phyloP scores from a whole-genome alignment of 2,888 invertebrate genomes.

The Melangyna quadrimaculata region DNA sequence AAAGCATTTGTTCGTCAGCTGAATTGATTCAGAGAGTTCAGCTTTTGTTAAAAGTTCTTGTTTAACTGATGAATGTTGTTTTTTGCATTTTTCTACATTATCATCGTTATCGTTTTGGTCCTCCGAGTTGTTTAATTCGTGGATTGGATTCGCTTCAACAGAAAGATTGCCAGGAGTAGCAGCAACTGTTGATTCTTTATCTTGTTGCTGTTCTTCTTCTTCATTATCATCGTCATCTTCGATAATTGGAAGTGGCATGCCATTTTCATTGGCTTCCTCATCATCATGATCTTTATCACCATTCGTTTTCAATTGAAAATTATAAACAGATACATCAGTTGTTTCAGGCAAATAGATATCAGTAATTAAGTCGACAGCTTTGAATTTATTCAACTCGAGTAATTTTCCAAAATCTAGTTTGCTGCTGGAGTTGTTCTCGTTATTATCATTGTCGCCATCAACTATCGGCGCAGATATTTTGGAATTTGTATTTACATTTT shows the following conservation, averaged over 20 bases:
- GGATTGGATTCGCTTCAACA: neutral
- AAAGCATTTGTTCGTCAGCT: constrained; percentile 23
- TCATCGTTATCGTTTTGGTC: neutral
- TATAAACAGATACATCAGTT: constrained; percentile 28
- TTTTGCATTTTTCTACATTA: neutral
- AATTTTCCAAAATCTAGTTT: constrained; percentile 11
- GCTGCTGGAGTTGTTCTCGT: neutral
- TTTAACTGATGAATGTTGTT: neutral
- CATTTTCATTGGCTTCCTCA: neutral
- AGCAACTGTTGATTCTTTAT: neutral
- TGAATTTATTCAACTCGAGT: neutral
- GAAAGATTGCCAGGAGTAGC: neutral
- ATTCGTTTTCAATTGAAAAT: constrained; percentile 41
- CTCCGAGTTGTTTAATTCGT: neutral
- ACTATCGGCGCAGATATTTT: constrained; percentile 22
- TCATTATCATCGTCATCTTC: neutral
- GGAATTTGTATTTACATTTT: constrained; percentile 10
- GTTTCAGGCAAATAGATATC: constrained; percentile 31
- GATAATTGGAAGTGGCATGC: neutral
- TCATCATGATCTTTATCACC: constrained; percentile 39
- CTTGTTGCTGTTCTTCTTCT: neutral
- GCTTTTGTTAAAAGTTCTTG: constrained; percentile 31
- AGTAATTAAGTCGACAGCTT: constrained; percentile 27
- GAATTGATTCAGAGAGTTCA: constrained; percentile 43
- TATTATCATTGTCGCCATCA: constrained; percentile 23